Evolutionary conservation across 2,888 invertebrate species (phyloP).

Genomic region (Diogma glabrata): DNA sequence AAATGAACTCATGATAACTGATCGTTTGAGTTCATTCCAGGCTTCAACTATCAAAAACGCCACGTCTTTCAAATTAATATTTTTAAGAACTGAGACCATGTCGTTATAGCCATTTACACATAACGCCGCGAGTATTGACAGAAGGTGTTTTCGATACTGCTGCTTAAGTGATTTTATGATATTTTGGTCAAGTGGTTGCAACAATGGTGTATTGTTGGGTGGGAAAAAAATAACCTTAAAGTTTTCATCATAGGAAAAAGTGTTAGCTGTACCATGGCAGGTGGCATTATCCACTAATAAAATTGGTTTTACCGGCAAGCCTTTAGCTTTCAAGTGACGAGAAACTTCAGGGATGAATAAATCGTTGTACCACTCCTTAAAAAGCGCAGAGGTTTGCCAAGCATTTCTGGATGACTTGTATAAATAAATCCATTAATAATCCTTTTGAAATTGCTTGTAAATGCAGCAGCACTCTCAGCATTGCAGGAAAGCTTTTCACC

Average conservation of each 20-base stretch:
- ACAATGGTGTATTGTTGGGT: slow-evolving; percentile 3
- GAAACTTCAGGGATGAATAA: not conserved
- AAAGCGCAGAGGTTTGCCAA: too few species aligned
- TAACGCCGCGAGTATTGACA: not conserved
- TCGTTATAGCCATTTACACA: not conserved
- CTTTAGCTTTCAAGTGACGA: not conserved
- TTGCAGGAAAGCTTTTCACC: not conserved
- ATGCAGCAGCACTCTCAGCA: not conserved
- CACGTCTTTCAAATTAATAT: not conserved
- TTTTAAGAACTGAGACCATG: not conserved
- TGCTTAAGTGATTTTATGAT: too few species aligned
- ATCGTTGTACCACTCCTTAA: not conserved
- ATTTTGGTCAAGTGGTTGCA: slow-evolving; percentile 3
- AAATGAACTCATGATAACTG: too few species aligned
- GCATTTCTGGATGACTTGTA: too few species aligned
- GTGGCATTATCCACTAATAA: not conserved
- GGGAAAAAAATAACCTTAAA: not conserved
- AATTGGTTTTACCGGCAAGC: not conserved
- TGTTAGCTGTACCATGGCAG: not conserved
- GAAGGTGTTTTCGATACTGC: not conserved
- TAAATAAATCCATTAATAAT: not conserved
- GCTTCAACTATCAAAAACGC: not conserved
- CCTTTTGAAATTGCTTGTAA: not conserved
- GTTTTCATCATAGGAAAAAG: not conserved
- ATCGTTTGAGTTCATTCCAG: too few species aligned